These are phyloP conservation scores for Phrynocephalus forsythii DNA, from an alignment of 2,797 vertebrate species.

Conservation along the genomic window DNA sequence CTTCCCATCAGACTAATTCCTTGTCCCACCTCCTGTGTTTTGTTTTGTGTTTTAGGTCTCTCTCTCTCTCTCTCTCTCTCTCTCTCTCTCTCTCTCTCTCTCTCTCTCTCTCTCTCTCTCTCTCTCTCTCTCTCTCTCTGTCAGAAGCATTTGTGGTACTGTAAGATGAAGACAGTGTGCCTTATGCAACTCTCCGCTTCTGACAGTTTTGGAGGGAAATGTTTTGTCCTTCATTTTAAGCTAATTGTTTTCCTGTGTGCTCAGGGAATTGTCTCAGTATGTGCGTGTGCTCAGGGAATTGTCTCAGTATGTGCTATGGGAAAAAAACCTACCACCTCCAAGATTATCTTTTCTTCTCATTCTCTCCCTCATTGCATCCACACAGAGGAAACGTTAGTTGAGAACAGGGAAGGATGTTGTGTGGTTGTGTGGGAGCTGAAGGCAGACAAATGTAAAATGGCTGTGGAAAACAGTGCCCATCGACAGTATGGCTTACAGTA, in stretches of 20 bases:
- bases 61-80: too few relatives aligned
- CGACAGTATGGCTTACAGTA: not conserved
- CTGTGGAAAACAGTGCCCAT: constrained; percentile 18
- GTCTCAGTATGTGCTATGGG: too few relatives aligned
- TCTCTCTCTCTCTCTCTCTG: not conserved
- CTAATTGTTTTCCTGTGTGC: not conserved
- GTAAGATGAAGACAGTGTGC: not conserved
- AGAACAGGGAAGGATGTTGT: not conserved
- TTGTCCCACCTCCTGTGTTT: not conserved
- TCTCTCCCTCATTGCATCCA: not conserved
- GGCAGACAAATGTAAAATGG: not conserved
- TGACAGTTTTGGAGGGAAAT: not conserved
- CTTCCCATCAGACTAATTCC: not conserved
- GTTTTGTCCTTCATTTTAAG: not conserved
- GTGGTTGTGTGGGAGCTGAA: not conserved
- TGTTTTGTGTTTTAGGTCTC: too few relatives aligned
- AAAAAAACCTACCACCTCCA: not conserved
- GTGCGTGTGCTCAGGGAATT: not conserved
- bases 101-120: too few relatives aligned
- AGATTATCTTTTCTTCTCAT: not conserved
- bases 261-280: not conserved
- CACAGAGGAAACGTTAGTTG: not conserved
- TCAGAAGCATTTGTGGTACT: not conserved
- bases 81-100: too few relatives aligned
- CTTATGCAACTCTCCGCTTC: not conserved